Percentiles rank a stretch among this genome's conserved stretches.
These are phyloP conservation scores for Eupithecia insigniata DNA, from an alignment of 2,888 invertebrate genomes.

Conservation along the genomic window DNA sequence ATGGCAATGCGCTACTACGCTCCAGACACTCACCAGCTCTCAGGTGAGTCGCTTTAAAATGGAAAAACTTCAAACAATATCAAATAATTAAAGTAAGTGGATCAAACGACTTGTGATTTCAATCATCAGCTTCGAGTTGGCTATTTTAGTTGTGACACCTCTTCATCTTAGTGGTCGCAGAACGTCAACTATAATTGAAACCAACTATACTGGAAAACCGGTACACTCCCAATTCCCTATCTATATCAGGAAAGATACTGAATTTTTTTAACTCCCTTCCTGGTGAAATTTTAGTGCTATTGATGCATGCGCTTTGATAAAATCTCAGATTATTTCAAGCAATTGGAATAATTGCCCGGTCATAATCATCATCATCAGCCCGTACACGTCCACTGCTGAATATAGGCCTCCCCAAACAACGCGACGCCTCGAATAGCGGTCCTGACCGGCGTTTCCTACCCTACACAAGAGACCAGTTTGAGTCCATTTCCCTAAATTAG, in stretches of 20 bases:
- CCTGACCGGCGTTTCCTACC: too few relatives aligned
- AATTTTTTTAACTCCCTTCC: background rate
- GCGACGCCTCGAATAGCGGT: too few relatives aligned
- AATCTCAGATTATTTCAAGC: conserved; percentile 6
- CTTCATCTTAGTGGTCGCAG: conserved; percentile 17
- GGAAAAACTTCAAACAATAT: background rate
- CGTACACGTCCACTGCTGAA: too few relatives aligned
- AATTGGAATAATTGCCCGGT: background rate
- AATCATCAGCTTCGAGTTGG: background rate
- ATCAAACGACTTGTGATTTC: background rate
- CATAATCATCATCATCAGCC: too few relatives aligned
- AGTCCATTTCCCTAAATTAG: conserved; percentile 14
- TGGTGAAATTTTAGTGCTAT: background rate
- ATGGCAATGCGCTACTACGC: too few relatives aligned
- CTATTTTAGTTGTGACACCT: conserved; percentile 7
- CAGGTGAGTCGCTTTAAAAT: too few relatives aligned
- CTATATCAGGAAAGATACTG: background rate
- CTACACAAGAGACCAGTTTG: background rate
- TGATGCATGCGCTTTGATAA: background rate
- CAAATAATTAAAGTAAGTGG: background rate
- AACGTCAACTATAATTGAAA: background rate
- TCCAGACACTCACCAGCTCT: too few relatives aligned
- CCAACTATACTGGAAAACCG: background rate
- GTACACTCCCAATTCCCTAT: too few relatives aligned
- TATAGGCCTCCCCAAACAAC: too few relatives aligned